These are phyloP conservation scores for Apis laboriosa DNA, from an alignment of 1,140 invertebrate species.

Conservation along the genomic window DNA sequence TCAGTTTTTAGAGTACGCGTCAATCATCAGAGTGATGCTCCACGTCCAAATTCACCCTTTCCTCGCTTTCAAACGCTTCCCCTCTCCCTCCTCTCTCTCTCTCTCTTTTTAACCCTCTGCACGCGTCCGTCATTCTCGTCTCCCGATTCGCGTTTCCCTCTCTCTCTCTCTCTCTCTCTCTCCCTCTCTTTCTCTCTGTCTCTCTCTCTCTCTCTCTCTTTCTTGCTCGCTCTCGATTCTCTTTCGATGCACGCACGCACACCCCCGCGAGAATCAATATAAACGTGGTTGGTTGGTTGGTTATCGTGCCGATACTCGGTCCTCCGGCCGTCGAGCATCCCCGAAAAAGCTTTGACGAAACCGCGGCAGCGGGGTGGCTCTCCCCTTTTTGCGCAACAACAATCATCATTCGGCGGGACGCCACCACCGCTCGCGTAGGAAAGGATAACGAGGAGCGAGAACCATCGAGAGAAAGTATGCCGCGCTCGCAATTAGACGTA, in stretches of 20 bases:
- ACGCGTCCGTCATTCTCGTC: slow-evolving; percentile 8
- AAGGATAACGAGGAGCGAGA: slow-evolving; percentile 55
- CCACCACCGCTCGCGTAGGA: neutral
- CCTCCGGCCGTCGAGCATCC: slow-evolving; percentile 49
- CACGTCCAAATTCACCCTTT: too few species aligned
- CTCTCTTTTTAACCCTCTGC: neutral
- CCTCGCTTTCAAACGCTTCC: too few species aligned
- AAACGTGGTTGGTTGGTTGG: slow-evolving; percentile 67
- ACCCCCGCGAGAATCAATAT: slow-evolving; percentile 75
- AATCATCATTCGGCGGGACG: slow-evolving; percentile 64
- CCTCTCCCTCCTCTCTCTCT: too few species aligned
- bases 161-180: neutral
- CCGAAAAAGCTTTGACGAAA: slow-evolving; percentile 54
- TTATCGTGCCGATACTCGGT: slow-evolving; percentile 73
- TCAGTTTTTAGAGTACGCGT: slow-evolving; percentile 45
- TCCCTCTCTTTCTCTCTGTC: too few species aligned
- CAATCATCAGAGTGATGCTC: slow-evolving; percentile 50
- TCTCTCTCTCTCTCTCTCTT: too few species aligned
- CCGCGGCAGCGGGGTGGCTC: slow-evolving; percentile 22
- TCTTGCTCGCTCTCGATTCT: slow-evolving; percentile 20
- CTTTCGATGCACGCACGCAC: slow-evolving; percentile 48
- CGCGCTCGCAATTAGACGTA: slow-evolving; percentile 60
- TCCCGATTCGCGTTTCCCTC: neutral
- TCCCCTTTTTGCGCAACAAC: slow-evolving; percentile 52
- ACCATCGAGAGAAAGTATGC: slow-evolving; percentile 55